phyloP scores from a whole-genome alignment of 2,797 vertebrate genomes.

The Hafferia zeledoni region DNA sequence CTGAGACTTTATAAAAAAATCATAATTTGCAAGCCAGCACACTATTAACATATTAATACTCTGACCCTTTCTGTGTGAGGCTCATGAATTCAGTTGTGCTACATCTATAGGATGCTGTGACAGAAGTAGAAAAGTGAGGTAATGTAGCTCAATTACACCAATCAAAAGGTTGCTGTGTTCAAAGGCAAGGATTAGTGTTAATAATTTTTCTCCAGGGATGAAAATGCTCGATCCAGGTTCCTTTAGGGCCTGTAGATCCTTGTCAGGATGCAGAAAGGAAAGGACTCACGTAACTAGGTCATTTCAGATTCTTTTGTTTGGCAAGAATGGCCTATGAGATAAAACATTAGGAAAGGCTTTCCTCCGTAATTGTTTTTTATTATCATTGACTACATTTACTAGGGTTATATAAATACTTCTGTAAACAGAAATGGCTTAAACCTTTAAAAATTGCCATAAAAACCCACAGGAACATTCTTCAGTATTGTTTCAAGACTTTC shows the following conservation, averaged over 20 bases:
- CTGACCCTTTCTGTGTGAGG: constrained; percentile 64
- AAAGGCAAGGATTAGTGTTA: constrained; percentile 75
- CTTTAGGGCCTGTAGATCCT: constrained; percentile 64
- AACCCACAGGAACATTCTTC: not conserved
- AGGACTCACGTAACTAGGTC: constrained; percentile 63
- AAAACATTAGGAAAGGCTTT: constrained; percentile 6
- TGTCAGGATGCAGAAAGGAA: constrained; percentile 51
- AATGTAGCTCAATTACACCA: constrained; percentile 64
- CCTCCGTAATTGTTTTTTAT: constrained; percentile 2
- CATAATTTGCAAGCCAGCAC: constrained; percentile 59
- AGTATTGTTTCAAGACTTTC: not conserved
- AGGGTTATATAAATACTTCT: not conserved
- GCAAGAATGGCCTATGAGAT: constrained; percentile 27
- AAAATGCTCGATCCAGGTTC: constrained; percentile 64
- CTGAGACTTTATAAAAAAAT: constrained; percentile 56
- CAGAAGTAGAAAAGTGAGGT: constrained; percentile 58
- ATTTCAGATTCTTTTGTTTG: constrained; percentile 65
- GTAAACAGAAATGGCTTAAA: not conserved
- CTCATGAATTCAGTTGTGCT: constrained; percentile 48
- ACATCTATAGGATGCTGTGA: constrained; percentile 12
- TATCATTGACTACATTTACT: not conserved
- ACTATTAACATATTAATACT: constrained; percentile 67
- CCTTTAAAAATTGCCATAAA: not conserved
- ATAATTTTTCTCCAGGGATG: constrained; percentile 75
- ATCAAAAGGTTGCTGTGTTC: constrained; percentile 63